Evolutionary conservation across 2,888 invertebrate species (phyloP).

Genomic region (Rhamnusium bicolor): DNA sequence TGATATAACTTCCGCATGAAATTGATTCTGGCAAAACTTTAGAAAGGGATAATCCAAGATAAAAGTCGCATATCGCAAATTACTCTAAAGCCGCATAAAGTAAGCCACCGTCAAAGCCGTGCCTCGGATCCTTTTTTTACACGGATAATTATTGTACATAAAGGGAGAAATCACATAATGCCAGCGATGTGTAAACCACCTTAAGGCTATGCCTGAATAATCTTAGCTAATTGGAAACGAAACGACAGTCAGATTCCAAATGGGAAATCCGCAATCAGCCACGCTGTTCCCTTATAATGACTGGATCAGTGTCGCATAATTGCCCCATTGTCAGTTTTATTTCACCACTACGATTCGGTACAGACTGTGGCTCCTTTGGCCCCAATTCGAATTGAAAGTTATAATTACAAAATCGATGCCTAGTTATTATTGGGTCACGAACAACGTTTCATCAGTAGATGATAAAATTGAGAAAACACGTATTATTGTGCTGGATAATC

Average conservation of each 20-base stretch:
- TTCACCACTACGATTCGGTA: not conserved
- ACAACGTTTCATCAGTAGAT: not conserved
- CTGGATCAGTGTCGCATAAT: slow-evolving; percentile 44
- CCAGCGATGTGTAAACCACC: slow-evolving; percentile 6
- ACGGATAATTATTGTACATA: not conserved
- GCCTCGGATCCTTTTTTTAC: not conserved
- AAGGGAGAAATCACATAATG: slow-evolving; percentile 11
- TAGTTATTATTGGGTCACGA: not conserved
- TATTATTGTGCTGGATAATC: too few species aligned
- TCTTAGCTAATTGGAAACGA: slow-evolving; percentile 40
- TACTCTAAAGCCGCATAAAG: not conserved
- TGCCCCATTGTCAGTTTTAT: slow-evolving; percentile 46
- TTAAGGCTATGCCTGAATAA: slow-evolving; percentile 35
- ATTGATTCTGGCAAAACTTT: not conserved
- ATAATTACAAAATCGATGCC: slow-evolving; percentile 13
- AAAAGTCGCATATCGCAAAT: not conserved
- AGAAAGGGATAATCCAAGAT: not conserved
- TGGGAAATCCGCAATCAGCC: slow-evolving; percentile 49
- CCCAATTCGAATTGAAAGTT: not conserved
- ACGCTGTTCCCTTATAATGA: slow-evolving; percentile 42
- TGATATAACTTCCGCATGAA: not conserved
- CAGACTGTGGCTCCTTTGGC: not conserved
- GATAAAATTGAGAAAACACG: not conserved
- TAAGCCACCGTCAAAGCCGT: not conserved
- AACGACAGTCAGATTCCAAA: slow-evolving; percentile 40